Conservation (phyloP, 2,888 invertebrate genomes). For the Ophion slaviceki region DNA sequence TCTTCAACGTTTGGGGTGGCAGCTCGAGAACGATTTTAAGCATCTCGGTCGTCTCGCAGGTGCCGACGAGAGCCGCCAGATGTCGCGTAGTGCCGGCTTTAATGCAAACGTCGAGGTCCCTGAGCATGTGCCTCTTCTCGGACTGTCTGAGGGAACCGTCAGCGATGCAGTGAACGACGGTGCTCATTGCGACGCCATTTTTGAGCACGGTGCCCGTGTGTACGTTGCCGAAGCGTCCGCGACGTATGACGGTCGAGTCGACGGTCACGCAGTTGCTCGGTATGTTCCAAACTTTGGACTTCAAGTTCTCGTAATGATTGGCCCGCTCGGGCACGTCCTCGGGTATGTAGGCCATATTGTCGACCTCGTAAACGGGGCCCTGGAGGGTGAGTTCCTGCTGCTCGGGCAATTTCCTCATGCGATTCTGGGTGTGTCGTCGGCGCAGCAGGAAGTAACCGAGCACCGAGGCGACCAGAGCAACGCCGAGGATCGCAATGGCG, state of each 20-base stretch:
- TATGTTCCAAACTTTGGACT: conserved; percentile 90
- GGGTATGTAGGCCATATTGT: conserved; percentile 91
- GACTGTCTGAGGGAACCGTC: conserved; percentile 85
- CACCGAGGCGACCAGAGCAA: conserved; percentile 87
- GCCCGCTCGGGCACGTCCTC: conserved; percentile 88
- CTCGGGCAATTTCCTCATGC: conserved; percentile 85
- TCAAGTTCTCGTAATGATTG: conserved; percentile 90
- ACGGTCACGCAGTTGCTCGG: conserved; percentile 90
- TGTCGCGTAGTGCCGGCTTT: conserved; percentile 89
- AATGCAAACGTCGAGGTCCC: conserved; percentile 90
- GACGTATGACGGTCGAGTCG: conserved; percentile 88
- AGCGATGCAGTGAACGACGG: conserved; percentile 88
- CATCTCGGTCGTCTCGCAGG: conserved; percentile 91
- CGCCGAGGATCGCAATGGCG: conserved; percentile 89
- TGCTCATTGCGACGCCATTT: conserved; percentile 85
- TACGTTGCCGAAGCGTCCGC: conserved; percentile 92
- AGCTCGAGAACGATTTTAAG: conserved; percentile 91
- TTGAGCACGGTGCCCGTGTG: conserved; percentile 89
- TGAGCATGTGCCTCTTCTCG: conserved; percentile 86
- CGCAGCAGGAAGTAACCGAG: conserved; percentile 87
- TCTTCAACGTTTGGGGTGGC: conserved; percentile 88
- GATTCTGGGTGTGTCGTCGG: conserved; percentile 81
- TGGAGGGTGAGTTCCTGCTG: conserved; percentile 90
- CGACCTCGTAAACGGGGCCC: conserved; percentile 92
- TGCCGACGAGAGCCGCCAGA: conserved; percentile 90